Conservation (phyloP, 2,113 vertebrate genomes). For the Tautogolabrus adspersus region DNA sequence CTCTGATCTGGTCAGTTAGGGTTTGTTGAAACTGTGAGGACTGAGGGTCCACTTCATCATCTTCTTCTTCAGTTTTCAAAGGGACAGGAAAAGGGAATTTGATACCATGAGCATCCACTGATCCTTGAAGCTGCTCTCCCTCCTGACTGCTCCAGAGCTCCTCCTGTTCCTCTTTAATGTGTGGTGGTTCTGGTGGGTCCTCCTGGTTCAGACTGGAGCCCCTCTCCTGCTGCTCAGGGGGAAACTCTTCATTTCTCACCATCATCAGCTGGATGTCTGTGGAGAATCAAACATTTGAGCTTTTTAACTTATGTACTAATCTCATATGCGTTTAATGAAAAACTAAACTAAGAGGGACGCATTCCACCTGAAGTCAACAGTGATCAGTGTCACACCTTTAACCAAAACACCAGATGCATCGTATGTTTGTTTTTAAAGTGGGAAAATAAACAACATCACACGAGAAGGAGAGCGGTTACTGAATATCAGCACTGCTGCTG, state of each 20-base stretch:
- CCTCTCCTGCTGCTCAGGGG: background rate
- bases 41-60: conserved; percentile 2
- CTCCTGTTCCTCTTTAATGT: conserved; percentile 28
- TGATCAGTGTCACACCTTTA: too few relatives aligned
- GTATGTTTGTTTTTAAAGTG: too few relatives aligned
- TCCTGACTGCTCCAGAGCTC: conserved; percentile 2
- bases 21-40: background rate
- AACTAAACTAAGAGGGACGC: too few relatives aligned
- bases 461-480: too few relatives aligned
- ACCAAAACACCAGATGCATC: too few relatives aligned
- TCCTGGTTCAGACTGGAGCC: background rate
- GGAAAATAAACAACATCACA: too few relatives aligned
- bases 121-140: conserved; percentile 3
- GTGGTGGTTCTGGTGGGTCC: background rate
- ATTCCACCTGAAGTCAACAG: too few relatives aligned
- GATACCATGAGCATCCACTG: background rate
- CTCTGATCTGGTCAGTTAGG: too few relatives aligned
- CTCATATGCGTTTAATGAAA: too few relatives aligned
- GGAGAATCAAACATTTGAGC: background rate
- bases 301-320: too few relatives aligned
- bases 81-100: background rate
- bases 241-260: background rate
- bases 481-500: too few relatives aligned
- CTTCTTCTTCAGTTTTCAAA: conserved; percentile 23
- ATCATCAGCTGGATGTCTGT: background rate